Evolutionary conservation across 2,888 invertebrate genomes (phyloP).

Genomic region (Creontiades dilutus): DNA sequence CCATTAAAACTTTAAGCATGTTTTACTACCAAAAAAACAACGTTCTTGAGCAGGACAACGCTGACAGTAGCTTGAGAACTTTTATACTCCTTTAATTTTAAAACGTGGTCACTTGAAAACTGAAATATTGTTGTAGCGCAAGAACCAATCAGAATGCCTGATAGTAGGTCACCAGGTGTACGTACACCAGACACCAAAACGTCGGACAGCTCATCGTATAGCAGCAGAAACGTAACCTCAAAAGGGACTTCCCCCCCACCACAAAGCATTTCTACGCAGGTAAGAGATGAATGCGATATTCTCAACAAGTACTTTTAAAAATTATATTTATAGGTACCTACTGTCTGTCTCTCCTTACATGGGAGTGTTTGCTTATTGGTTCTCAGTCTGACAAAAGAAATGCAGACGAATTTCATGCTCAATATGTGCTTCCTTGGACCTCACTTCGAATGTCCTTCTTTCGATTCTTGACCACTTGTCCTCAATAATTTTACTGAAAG

Average conservation of each 20-base stretch:
- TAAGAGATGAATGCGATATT: constrained; percentile 77
- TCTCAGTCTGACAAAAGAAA: too few relatives aligned
- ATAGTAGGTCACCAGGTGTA: constrained; percentile 37
- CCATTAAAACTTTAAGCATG: constrained; percentile 9
- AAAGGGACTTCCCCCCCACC: constrained; percentile 82
- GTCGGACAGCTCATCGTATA: constrained; percentile 65
- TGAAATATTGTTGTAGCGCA: constrained; percentile 50
- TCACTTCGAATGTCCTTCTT: too few relatives aligned
- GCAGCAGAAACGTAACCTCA: constrained; percentile 67
- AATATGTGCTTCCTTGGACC: too few relatives aligned
- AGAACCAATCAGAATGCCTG: constrained; percentile 33
- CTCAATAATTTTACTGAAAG: too few relatives aligned
- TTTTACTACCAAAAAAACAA: not conserved
- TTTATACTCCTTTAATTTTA: constrained; percentile 84
- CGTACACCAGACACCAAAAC: constrained; percentile 67
- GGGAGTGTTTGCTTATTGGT: too few relatives aligned
- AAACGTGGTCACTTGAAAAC: constrained; percentile 13
- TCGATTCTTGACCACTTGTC: too few relatives aligned
- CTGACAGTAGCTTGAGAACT: constrained; percentile 49
- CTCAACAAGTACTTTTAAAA: not conserved
- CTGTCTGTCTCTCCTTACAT: too few relatives aligned
- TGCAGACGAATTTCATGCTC: too few relatives aligned
- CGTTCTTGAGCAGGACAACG: constrained; percentile 19
- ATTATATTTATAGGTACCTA: too few relatives aligned
- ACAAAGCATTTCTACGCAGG: constrained; percentile 92